Conservation (phyloP, 2,888 invertebrate species). For the Cryptocheilus praepositus region DNA sequence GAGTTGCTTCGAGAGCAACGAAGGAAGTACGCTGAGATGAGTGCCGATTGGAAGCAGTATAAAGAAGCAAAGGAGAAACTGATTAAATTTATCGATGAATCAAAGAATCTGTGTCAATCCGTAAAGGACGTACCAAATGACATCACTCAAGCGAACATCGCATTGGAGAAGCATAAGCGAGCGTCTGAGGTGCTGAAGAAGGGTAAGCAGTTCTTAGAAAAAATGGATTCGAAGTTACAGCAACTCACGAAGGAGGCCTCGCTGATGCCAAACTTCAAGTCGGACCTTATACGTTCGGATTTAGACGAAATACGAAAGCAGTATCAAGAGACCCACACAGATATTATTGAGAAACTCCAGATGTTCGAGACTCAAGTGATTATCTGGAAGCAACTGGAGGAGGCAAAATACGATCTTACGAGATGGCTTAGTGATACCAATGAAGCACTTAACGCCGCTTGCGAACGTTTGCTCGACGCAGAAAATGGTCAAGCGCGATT, state of each 20-base stretch:
- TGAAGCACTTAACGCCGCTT: slow-evolving; percentile 84
- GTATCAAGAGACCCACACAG: slow-evolving; percentile 84
- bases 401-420: slow-evolving; percentile 87
- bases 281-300: slow-evolving; percentile 77
- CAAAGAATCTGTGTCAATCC: slow-evolving; percentile 80
- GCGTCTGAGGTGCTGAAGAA: slow-evolving; percentile 85
- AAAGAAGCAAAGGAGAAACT: slow-evolving; percentile 84
- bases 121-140: slow-evolving; percentile 84
- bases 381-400: slow-evolving; percentile 95
- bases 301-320: slow-evolving; percentile 80
- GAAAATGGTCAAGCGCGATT: slow-evolving; percentile 87
- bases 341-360: slow-evolving; percentile 84
- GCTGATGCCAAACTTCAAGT: slow-evolving; percentile 81
- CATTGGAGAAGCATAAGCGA: slow-evolving; percentile 85
- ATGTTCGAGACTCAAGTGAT: slow-evolving; percentile 90
- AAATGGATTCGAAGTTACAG: slow-evolving; percentile 86
- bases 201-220: slow-evolving; percentile 85
- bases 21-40: slow-evolving; percentile 84
- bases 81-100: slow-evolving; percentile 82
- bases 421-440: slow-evolving; percentile 91
- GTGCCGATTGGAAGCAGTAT: slow-evolving; percentile 85
- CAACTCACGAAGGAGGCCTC: slow-evolving; percentile 83
- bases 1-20: slow-evolving; percentile 85
- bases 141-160: slow-evolving; percentile 82
- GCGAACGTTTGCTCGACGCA: slow-evolving; percentile 86